Percentiles rank a stretch among this genome's conserved stretches.
phyloP scores from a whole-genome alignment of 1,140 invertebrate genomes.

The Musca domestica region DNA sequence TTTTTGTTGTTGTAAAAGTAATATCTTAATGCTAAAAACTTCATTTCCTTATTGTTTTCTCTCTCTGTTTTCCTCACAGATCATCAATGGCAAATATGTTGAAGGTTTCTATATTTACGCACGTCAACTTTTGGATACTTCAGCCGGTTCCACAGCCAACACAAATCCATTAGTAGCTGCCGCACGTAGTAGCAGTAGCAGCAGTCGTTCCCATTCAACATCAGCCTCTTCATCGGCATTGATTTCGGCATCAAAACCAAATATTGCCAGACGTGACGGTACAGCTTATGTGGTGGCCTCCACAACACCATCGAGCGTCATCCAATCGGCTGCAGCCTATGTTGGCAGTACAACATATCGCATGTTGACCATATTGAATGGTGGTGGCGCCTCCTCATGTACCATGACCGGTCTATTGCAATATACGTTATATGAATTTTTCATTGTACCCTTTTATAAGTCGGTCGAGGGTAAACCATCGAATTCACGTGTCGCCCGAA shows the following conservation, averaged over 20 bases:
- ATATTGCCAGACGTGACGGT: constrained; percentile 52
- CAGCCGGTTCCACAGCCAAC: constrained; percentile 30
- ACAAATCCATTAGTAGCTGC: constrained; percentile 39
- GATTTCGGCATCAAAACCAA: constrained; percentile 51
- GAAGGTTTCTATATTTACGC: constrained; percentile 66
- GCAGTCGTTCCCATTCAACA: constrained; percentile 23
- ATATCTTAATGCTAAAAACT: no score
- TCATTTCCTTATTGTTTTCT: constrained; percentile 6
- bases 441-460: constrained; percentile 75
- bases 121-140: constrained; percentile 45
- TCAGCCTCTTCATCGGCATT: constrained; percentile 45
- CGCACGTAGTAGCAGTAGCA: constrained; percentile 20
- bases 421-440: constrained; percentile 73
- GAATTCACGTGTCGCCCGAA: constrained; percentile 68
- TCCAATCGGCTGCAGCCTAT: constrained; percentile 20
- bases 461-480: constrained; percentile 74
- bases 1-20: not conserved
- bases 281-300: constrained; percentile 25
- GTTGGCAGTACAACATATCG: constrained; percentile 57
- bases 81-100: constrained; percentile 62
- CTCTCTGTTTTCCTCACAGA: constrained; percentile 43
- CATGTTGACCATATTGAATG: constrained; percentile 64
- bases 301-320: not conserved
- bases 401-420: constrained; percentile 67
- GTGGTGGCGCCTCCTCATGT: constrained; percentile 65